Base-by-base conservation (phyloP, 2,888 invertebrate species). In the Plagodis pulveraria region DNA sequence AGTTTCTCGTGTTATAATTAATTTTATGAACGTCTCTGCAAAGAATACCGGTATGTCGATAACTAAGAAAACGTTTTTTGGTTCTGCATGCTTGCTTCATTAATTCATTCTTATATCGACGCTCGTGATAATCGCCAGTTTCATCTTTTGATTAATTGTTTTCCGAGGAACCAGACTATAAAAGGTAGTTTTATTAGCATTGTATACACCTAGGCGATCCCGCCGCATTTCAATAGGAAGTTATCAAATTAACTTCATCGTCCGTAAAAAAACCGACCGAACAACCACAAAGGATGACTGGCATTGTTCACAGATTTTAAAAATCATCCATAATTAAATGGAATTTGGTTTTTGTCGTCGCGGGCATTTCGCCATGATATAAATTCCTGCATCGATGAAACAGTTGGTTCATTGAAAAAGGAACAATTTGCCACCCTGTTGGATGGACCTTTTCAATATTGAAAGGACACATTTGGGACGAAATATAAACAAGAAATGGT, bases 231-330 rank as follows among this genome's bases (percentile, higher is more conserved):
- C 83, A 84, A 87, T 87, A 87, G 84, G 87, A 86, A 90, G 88
- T 91, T 91, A 91, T 91, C 85, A 90, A 91, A 91, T 91, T 91
- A 91, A 84, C 79, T 84, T 80, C 80, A 84, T 83, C 81, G 72
- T 73, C 73, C 73, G 73, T 74, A 90, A 90, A 90, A n/a, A 90
- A 90, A 87, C 75, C 60, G 67, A 71, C 71, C 78, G 75, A 71
- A 67, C 77, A 71, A 75, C 76, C 79, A 81, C 86, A 87, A 87
- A 88, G 84, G 87, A 87, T 84, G 85, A 81, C 80, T 84, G 79
- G 89, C 91, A 92, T 91, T 91, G 91, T 91, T 91, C 90, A 90
- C 91, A 89, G 91, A 91, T 91, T 91, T 91, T 86, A 81, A 91
- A 89, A 91, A 91, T 89, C 89, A 85, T 85, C 86, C 89, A 91